A percentile compares a stretch with the other conserved stretches of the same genome.
Evolutionary conservation across 2,888 invertebrate species (phyloP).

Genomic region (Drosophila aldrichi): DNA sequence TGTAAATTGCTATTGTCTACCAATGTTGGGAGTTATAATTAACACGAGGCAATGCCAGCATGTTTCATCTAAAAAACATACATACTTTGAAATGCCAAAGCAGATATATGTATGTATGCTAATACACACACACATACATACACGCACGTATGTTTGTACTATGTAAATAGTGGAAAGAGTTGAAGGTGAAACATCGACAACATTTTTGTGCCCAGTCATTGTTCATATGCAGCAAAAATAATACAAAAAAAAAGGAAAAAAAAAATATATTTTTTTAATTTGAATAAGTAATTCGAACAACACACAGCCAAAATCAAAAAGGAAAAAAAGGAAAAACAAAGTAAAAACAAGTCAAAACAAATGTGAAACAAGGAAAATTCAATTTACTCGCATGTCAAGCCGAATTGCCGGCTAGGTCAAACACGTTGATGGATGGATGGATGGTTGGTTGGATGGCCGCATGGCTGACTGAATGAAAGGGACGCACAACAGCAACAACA

Average conservation of each 20-base stretch:
- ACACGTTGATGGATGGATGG: constrained; percentile 79
- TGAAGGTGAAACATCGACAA: constrained; percentile 40
- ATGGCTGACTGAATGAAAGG: constrained; percentile 54
- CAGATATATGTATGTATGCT: constrained; percentile 8
- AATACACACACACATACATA: constrained; percentile 15
- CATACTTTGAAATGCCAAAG: constrained; percentile 31
- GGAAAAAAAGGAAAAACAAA: constrained; percentile 51
- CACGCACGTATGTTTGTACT: constrained; percentile 7
- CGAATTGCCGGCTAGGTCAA: constrained; percentile 81
- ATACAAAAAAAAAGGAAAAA: background rate
- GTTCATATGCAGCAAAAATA: constrained; percentile 46
- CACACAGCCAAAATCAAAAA: constrained; percentile 61
- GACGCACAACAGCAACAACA: constrained; percentile 40
- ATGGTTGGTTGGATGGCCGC: constrained; percentile 60
- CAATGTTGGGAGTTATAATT: constrained; percentile 23
- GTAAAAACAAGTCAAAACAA: constrained; percentile 73
- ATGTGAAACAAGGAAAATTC: constrained; percentile 81
- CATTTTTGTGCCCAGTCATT: constrained; percentile 59
- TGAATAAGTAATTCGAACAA: constrained; percentile 80
- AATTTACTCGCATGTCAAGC: constrained; percentile 83
- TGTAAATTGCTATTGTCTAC: constrained; percentile 16
- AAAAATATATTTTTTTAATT: constrained; percentile 73
- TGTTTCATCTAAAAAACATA: constrained; percentile 30
- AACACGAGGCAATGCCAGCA: constrained; percentile 32
- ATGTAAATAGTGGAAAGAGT: constrained; percentile 43